These are phyloP conservation scores for Chorisops tibialis DNA, from an alignment of 2,888 invertebrate genomes.

Conservation along the genomic window DNA sequence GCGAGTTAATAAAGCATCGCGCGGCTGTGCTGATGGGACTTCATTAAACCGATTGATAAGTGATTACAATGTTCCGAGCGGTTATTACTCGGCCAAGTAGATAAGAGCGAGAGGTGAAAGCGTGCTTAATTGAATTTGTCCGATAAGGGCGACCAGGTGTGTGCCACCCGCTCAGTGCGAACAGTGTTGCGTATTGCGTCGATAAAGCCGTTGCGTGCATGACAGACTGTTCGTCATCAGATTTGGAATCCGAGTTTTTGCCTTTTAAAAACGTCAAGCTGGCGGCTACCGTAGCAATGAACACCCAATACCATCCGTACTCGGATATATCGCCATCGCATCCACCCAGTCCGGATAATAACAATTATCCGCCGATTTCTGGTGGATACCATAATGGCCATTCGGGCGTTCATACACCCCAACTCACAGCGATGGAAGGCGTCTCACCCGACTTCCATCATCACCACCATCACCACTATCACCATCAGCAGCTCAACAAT, in stretches of 20 bases:
- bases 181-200: no score
- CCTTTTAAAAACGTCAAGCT: slow-evolving; percentile 64
- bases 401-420: slow-evolving; percentile 46
- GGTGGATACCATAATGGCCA: slow-evolving; percentile 54
- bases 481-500: slow-evolving; percentile 44
- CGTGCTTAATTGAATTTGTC: no score
- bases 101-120: no score
- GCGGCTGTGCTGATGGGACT: neutral
- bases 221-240: slow-evolving; percentile 34
- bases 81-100: slow-evolving; percentile 18
- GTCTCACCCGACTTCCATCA: slow-evolving; percentile 43
- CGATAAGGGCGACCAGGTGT: no score
- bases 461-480: slow-evolving; percentile 38
- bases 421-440: slow-evolving; percentile 48
- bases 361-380: slow-evolving; percentile 60
- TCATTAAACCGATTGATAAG: slow-evolving; percentile 11
- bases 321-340: slow-evolving; percentile 76
- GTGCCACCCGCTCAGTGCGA: neutral
- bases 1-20: neutral
- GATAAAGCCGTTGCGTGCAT: slow-evolving; percentile 28
- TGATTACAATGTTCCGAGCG: slow-evolving; percentile 24
- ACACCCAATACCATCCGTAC: slow-evolving; percentile 86
- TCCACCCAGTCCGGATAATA: slow-evolving; percentile 71
- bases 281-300: slow-evolving; percentile 85
- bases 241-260: slow-evolving; percentile 38